Base-by-base conservation (phyloP, 2,113 vertebrate genomes). In the Noctilio leporinus region DNA sequence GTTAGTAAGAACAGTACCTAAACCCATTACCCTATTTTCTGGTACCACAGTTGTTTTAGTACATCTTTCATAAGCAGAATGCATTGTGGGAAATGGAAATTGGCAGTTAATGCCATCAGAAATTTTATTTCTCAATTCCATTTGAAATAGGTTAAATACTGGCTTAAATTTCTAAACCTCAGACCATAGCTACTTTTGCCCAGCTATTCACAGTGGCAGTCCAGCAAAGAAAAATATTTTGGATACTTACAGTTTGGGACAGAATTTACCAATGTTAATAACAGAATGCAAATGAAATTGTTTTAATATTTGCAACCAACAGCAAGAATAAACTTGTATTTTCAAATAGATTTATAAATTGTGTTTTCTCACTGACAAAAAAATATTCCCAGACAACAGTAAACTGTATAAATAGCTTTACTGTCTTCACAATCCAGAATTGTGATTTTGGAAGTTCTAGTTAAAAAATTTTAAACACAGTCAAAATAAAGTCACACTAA, bases 291-390 rank as follows among this genome's bases (percentile, higher is more conserved):
- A 8, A 70, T 59, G 76, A 91, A 89, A 87, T 35, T 93, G 49
- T 15, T 81, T 4, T 65, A 75, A 40, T 73, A 83, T 17, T 53
- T 88, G 57, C n/a, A 72, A 62, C 53, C 19, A 80, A 57, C 6
- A 72, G 17, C 69, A 84, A 89, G 45, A 95, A 72, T 83, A 73
- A 64, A 92, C 83, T 82, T 87, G 16, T 49, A 82, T 82, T 95
- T 93, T 95, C 51, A 86, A 90, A 89, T 14, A 59, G 33, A 4
- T 28, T 93, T 89, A 38, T 47, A 91, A 72, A 64, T 51, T 82
- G 7, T 93, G 47, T 86, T 51, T 95, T 93, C 72, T 95, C 69
- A 92, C 4, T 89, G 19, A 95, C 62, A 87, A 62, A 76, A 76
- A 87, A 64, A 57, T n/a, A 57, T 47, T 28, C 22, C 24, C 47